Evolutionary conservation across 2,113 vertebrate genomes (phyloP).

Genomic region (Bettongia penicillata): DNA sequence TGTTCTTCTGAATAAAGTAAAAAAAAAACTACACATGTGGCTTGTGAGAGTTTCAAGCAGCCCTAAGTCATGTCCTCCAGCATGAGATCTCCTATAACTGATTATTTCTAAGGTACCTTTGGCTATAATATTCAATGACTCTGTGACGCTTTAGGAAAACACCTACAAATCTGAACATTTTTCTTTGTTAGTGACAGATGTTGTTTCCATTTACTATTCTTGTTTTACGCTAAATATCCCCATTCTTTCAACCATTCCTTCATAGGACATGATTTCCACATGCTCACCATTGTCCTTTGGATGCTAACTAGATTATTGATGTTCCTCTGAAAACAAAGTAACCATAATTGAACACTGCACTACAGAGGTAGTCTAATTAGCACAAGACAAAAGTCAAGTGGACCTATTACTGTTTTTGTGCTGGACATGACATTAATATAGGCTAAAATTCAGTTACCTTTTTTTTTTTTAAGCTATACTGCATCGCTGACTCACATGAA

Average conservation of each 20-base stretch:
- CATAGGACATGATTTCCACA: slow-evolving; percentile 9
- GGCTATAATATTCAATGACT: neutral
- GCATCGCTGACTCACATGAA: slow-evolving; percentile 19
- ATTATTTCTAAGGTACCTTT: neutral
- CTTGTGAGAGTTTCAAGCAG: neutral
- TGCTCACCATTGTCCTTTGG: neutral
- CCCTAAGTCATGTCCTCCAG: neutral
- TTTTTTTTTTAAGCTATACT: neutral
- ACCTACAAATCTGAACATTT: neutral
- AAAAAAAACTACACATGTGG: neutral
- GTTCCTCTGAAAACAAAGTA: slow-evolving; percentile 32
- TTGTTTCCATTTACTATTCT: neutral
- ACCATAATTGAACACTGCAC: slow-evolving; percentile 40
- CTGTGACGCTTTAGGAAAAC: neutral
- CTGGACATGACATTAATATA: neutral
- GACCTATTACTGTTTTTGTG: slow-evolving; percentile 37
- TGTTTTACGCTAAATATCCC: neutral
- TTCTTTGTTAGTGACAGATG: neutral
- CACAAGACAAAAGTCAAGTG: slow-evolving; percentile 33
- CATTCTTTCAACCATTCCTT: slow-evolving; percentile 36
- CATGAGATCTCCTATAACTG: neutral
- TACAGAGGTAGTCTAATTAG: slow-evolving; percentile 27
- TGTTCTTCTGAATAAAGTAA: neutral
- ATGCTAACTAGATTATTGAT: slow-evolving; percentile 1
- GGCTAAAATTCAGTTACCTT: neutral